Evolutionary conservation across 2,888 invertebrate genomes (phyloP), one percentile per base, ranked within the genome.

Genomic region (Panorpa germanica): DNA sequence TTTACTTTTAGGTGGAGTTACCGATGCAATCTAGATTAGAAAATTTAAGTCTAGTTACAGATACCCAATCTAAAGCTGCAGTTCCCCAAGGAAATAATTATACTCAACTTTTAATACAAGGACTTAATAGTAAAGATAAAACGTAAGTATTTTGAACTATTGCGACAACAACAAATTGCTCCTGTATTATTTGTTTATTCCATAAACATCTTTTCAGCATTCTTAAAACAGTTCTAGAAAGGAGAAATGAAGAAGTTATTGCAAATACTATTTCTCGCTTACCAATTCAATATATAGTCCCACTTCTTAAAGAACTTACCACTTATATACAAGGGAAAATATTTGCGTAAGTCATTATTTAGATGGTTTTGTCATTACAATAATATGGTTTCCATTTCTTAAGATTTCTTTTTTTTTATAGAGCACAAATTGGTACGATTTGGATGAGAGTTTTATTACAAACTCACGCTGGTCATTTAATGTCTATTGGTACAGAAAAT

Each of bases 1-100:
- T 18, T 33, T 15, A n/a, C 36, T 37, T 28, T 2, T 41, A 61
- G 61, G 41, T 63, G 19, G 73, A 82, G 50, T 65, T 82, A 8
- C 78, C 85, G 0, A 73, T 90, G 67, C 85, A 86, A 48, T 70
- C 74, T 6, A 60, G 88, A 17, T 51, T 90, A 13, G 76, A 81
- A 38, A 85, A 85, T 50, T 56, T 90, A 14, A 70, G 75, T 12
- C 48, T 86, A 13, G 58, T 61, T 5, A 41, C 52, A 4, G 46
- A 52, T 22, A 48, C 50, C 0, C 53, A 57, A 3, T 57, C 61
- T 25, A 59, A 60, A 38, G n/a, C n/a, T n/a, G n/a, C n/a, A n/a
- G 53, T 57, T n/a, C 60, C 67, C 3, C 60, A 59, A 35, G 59
- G 62, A 2, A 70, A 77, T 45, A 86, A 82, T 51, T 62, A 85